These are phyloP conservation scores for Polydrusus cervinus DNA, from an alignment of 2,888 invertebrate genomes.

Conservation along the genomic window DNA sequence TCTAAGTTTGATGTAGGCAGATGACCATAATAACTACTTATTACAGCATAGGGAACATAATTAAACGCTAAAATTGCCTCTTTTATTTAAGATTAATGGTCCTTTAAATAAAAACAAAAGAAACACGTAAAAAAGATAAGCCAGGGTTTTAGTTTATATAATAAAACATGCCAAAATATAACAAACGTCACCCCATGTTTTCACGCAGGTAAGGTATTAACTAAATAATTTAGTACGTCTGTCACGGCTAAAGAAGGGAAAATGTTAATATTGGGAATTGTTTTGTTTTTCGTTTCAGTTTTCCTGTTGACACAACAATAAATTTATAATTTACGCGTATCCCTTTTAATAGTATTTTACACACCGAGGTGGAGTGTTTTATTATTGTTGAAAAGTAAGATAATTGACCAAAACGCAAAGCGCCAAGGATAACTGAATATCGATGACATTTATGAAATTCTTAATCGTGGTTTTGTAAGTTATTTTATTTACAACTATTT, in stretches of 20 bases:
- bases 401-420: too few species aligned
- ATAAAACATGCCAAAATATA: constrained; percentile 1
- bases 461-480: too few species aligned
- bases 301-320: not conserved
- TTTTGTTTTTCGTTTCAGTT: not conserved
- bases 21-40: too few species aligned
- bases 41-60: too few species aligned
- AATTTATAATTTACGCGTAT: not conserved
- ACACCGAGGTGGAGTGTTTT: too few species aligned
- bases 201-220: not conserved
- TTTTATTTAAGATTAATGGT: not conserved
- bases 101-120: not conserved
- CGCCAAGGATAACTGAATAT: too few species aligned
- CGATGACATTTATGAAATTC: too few species aligned
- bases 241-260: not conserved
- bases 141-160: not conserved
- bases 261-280: not conserved
- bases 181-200: not conserved
- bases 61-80: too few species aligned
- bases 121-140: not conserved
- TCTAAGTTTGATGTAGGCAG: too few species aligned
- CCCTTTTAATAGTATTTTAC: too few species aligned
- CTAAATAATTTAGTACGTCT: not conserved
- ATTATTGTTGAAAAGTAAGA: too few species aligned
- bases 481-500: too few species aligned